Evolutionary conservation across 2,797 vertebrate genomes (phyloP), one percentile per base, ranked within the genome.

Genomic region (Falco rusticolus): DNA sequence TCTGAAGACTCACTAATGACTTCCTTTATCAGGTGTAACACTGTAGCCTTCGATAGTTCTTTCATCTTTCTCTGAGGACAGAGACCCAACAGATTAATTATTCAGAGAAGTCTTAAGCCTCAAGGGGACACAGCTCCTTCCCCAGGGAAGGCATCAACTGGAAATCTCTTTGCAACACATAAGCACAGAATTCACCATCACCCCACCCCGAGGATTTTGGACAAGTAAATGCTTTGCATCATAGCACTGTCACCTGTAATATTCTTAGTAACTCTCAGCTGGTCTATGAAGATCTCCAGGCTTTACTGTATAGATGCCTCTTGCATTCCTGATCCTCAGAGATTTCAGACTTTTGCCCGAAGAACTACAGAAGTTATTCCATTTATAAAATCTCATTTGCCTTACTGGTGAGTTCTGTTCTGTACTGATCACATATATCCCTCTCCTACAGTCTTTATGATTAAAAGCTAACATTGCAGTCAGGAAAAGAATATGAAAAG

Each of bases 21-120:
- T 93, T 86, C 74, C 83, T 79, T 80, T 89, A 80, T 80, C 91
- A 95, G 90, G 95, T 87, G 77, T 90, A 93, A 84, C 74, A 69
- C 12, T 37, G 68, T 43, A 89, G 84, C 68, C 77, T 89, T 80
- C 3, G 0, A 56, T 53, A 86, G 20, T 16, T 76, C 93, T 81
- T 91, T 88, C 76, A 84, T 93, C 63, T 92, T 77, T 59, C 87
- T 72, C 93, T 5, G n/a, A 79, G 72, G 94, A 78, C 60, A 75
- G 29, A 89, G 68, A 87, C 71, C 60, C 88, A 78, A 14, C 0
- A 10, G 81, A 85, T 80, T 65, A 85, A 93, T 87, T 87, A 91
- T 48, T 68, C 57, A 54, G 64, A 79, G 54, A 77, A 71, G 47
- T 22, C 54, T 78, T 47, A 81, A 92, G 53, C 71, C 81, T 93